Evolutionary conservation across 2,797 vertebrate genomes (phyloP).

Genomic region (Myotis daubentonii): DNA sequence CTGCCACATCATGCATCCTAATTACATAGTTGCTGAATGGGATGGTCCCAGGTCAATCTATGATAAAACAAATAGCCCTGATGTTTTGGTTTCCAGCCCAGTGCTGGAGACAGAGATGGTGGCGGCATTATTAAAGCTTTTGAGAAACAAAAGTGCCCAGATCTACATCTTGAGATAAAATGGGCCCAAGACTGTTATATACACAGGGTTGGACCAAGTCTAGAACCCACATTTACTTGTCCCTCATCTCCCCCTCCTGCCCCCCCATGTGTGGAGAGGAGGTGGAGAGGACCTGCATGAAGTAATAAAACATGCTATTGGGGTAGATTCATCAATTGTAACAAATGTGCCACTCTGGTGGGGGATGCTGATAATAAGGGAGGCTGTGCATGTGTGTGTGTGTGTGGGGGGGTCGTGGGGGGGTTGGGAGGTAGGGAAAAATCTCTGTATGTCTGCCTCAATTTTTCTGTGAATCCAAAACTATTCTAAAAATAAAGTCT

Average conservation of each 20-base stretch:
- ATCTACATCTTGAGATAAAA: background rate
- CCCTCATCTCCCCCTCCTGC: background rate
- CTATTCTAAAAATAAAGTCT: slow-evolving; percentile 37
- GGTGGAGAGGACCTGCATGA: background rate
- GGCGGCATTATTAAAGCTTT: background rate
- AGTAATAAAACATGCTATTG: background rate
- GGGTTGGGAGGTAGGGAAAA: background rate
- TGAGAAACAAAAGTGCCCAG: background rate
- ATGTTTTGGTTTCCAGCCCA: background rate
- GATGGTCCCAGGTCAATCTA: background rate
- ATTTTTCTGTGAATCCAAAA: background rate
- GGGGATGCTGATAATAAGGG: background rate
- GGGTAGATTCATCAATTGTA: background rate
- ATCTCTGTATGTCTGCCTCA: background rate
- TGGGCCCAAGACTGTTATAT: background rate
- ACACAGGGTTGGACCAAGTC: background rate
- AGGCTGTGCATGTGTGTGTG: too few relatives aligned
- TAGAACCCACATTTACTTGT: background rate
- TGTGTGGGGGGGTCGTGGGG: too few relatives aligned
- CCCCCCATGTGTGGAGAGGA: background rate
- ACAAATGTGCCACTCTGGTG: background rate
- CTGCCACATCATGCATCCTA: background rate
- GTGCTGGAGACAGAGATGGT: background rate
- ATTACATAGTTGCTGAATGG: background rate
- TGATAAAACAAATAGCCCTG: background rate